A percentile compares a stretch with the other conserved stretches of the same genome.
Conservation (phyloP, 2,113 vertebrate genomes). For the Poeciliopsis occidentalis region DNA sequence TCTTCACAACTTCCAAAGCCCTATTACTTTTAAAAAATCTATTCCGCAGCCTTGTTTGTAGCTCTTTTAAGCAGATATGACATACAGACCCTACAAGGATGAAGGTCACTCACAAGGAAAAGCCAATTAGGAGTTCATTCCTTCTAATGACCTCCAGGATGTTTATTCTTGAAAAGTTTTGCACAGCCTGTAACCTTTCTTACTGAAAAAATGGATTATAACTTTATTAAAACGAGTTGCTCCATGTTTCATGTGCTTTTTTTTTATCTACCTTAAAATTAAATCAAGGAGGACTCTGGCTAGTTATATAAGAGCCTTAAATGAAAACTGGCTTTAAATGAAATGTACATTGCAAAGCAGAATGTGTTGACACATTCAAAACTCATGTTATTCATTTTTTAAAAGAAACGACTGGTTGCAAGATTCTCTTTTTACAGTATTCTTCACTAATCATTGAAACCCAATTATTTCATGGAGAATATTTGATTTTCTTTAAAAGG, state of each 20-base stretch:
- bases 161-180: not conserved
- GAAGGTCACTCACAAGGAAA: not conserved
- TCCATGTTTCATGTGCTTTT: too few species aligned
- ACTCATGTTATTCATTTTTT: too few species aligned
- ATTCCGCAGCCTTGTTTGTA: not conserved
- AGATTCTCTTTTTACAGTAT: not conserved
- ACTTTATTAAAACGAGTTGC: not conserved
- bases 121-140: not conserved
- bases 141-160: not conserved
- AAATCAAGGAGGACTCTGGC: too few species aligned
- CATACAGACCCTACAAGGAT: not conserved
- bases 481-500: not conserved
- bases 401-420: not conserved
- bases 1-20: conserved; percentile 20
- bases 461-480: too few species aligned
- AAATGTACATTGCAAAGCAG: too few species aligned
- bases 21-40: not conserved
- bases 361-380: too few species aligned
- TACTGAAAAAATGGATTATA: not conserved
- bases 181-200: not conserved
- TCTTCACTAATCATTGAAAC: not conserved
- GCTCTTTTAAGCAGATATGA: not conserved
- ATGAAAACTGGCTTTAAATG: too few species aligned
- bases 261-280: too few species aligned
- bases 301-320: too few species aligned